Conservation (phyloP, 2,888 invertebrate species). For the Empis livida region DNA sequence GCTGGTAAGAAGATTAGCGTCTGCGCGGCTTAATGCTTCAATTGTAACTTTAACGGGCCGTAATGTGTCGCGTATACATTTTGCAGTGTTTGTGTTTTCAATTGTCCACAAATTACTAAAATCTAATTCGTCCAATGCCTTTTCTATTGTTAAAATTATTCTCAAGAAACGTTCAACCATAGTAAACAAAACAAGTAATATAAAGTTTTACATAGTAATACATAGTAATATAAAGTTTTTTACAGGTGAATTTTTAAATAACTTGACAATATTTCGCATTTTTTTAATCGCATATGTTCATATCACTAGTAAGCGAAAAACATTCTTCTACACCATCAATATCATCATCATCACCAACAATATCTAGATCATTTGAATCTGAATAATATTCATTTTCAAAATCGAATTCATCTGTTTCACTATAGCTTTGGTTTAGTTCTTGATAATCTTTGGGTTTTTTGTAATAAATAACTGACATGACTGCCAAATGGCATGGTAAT, state of each 20-base stretch:
- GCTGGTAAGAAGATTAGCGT: not conserved
- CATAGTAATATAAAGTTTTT: not conserved
- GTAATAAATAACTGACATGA: not conserved
- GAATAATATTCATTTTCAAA: too few species aligned
- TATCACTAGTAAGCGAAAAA: too few species aligned
- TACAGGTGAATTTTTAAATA: constrained; percentile 1
- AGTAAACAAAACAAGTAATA: not conserved
- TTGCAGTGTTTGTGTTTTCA: not conserved
- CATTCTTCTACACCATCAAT: too few species aligned
- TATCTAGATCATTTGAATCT: too few species aligned
- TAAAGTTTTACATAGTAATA: not conserved
- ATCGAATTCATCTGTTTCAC: too few species aligned
- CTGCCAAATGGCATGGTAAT: not conserved
- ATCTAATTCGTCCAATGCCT: not conserved
- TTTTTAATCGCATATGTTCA: not conserved
- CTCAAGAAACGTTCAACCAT: not conserved
- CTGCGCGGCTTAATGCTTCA: not conserved
- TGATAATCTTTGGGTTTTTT: too few species aligned
- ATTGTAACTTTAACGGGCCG: not conserved
- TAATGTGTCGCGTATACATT: not conserved
- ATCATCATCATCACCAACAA: too few species aligned
- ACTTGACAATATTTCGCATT: not conserved
- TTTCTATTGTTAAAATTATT: not conserved
- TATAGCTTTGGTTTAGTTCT: too few species aligned
- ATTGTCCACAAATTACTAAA: not conserved